Evolutionary conservation across 2,888 invertebrate species (phyloP).

Genomic region (Agelastica alni): DNA sequence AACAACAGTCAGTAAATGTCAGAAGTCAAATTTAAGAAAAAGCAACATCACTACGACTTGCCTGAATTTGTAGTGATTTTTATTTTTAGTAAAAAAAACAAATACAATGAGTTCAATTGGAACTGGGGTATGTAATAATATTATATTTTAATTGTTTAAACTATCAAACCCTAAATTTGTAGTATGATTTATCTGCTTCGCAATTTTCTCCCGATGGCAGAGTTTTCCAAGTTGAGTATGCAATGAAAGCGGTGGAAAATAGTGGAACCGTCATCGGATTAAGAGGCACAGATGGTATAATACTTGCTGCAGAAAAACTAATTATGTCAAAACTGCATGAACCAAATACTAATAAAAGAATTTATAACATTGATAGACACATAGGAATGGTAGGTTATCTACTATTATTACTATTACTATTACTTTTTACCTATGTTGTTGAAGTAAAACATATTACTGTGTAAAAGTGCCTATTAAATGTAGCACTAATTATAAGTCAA

Average conservation of each 20-base stretch:
- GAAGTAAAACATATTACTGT: no score
- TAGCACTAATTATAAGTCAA: no score
- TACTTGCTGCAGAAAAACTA: conserved; percentile 97
- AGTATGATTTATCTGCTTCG: conserved; percentile 99
- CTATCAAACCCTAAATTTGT: conserved; percentile 41
- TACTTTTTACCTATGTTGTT: no score
- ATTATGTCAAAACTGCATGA: conserved; percentile 93
- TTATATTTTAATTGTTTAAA: not conserved
- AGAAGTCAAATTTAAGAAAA: conserved; percentile 1
- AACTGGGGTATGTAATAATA: conserved; percentile 26
- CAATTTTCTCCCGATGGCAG: conserved; percentile 99
- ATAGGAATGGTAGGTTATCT: conserved; percentile 80
- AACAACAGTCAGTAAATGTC: no score
- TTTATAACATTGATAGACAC: conserved; percentile 91
- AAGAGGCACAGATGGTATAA: conserved; percentile 93
- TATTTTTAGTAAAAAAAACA: not conserved
- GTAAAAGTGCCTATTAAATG: no score
- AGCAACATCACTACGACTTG: conserved; percentile 8
- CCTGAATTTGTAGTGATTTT: not conserved
- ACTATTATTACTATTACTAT: no score
- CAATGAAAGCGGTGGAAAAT: conserved; percentile 95
- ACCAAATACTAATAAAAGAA: conserved; percentile 85
- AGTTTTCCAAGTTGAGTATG: conserved; percentile 99
- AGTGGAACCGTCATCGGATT: conserved; percentile 92
- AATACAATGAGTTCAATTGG: conserved; percentile 35